Conservation (phyloP, 2,797 vertebrate genomes). For the Lithobates sylvaticus region DNA sequence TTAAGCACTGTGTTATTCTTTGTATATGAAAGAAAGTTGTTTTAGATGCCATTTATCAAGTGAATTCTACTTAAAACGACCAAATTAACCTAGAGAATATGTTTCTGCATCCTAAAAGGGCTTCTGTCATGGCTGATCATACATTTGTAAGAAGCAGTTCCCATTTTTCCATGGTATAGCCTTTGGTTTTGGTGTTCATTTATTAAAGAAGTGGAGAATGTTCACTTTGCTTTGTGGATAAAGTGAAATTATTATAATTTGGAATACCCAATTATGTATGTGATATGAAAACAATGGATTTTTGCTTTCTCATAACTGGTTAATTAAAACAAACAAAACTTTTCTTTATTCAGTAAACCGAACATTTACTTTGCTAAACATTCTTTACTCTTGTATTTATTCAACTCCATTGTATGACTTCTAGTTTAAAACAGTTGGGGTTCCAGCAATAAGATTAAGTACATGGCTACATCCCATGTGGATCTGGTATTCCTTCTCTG, state of each 20-base stretch:
- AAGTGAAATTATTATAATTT: neutral
- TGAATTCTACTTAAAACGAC: neutral
- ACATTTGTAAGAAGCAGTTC: no score
- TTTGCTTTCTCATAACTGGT: neutral
- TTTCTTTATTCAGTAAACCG: neutral
- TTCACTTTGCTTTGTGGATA: neutral
- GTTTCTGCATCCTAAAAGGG: no score
- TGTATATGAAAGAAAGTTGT: conserved; percentile 11
- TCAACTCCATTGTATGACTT: neutral
- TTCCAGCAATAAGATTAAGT: no score
- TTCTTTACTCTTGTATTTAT: no score
- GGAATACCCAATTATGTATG: neutral
- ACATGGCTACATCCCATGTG: no score
- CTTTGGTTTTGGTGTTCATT: neutral
- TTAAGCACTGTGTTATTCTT: conserved; percentile 23
- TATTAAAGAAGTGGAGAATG: neutral
- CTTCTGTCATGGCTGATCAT: no score
- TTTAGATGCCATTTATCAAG: neutral
- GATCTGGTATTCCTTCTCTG: no score
- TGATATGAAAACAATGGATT: neutral
- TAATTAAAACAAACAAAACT: neutral
- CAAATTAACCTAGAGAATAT: no score
- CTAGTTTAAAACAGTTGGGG: neutral
- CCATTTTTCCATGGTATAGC: no score
- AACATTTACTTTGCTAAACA: neutral